phyloP scores from a whole-genome alignment of 1,140 invertebrate genomes.

The Meloidogyne floridensis region DNA sequence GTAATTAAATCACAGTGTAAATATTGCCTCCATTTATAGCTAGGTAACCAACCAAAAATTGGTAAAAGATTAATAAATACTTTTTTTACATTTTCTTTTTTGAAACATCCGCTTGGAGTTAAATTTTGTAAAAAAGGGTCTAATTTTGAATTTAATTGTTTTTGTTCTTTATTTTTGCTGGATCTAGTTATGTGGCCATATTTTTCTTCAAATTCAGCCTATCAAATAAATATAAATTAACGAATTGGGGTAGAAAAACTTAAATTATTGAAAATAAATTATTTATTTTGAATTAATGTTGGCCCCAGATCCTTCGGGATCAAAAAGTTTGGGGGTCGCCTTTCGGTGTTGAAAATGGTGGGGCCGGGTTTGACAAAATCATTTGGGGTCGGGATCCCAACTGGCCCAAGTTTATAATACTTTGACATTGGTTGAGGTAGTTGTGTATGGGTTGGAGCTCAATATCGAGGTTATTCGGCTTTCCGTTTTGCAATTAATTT shows the following conservation, averaged over 20 bases:
- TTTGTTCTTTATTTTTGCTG: not conserved
- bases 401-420: not conserved
- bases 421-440: too few relatives aligned
- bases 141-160: conserved; percentile 11
- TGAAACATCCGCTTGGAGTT: not conserved
- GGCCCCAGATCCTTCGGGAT: too few relatives aligned
- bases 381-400: too few relatives aligned
- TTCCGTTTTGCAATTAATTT: too few relatives aligned
- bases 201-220: conserved; percentile 14
- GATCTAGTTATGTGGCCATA: not conserved
- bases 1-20: conserved; percentile 64
- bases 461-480: too few relatives aligned
- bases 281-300: too few relatives aligned
- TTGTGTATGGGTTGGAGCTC: too few relatives aligned
- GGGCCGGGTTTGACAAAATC: too few relatives aligned
- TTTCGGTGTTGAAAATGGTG: too few relatives aligned
- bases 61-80: conserved; percentile 33
- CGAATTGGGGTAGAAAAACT: too few relatives aligned
- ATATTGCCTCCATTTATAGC: conserved; percentile 57
- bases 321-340: too few relatives aligned
- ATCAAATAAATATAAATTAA: not conserved
- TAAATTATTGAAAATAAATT: too few relatives aligned
- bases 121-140: not conserved
- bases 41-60: conserved; percentile 57
- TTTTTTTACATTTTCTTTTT: conserved; percentile 9